These are phyloP conservation scores for Helicolenus hilgendorfi DNA, from an alignment of 2,797 vertebrate species.

Conservation along the genomic window DNA sequence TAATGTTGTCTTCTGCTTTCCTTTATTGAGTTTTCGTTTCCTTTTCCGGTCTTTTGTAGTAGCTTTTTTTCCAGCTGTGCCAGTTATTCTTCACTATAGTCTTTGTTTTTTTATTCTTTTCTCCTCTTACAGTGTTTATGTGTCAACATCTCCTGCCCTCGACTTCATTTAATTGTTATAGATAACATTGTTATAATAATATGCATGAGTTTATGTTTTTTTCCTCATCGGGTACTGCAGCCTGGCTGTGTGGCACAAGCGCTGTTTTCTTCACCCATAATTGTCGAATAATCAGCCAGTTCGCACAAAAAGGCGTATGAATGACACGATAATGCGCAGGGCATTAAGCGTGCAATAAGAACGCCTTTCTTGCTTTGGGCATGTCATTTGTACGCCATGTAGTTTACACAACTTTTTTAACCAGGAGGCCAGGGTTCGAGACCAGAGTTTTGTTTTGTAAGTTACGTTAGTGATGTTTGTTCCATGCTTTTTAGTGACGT, in stretches of 20 bases:
- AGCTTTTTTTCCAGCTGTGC: neutral
- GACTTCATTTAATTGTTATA: neutral
- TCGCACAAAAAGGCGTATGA: no score
- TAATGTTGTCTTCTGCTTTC: neutral
- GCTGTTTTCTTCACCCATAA: neutral
- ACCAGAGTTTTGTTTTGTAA: no score
- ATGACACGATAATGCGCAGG: no score
- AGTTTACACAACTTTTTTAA: no score
- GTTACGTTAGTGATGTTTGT: no score
- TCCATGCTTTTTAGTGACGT: no score
- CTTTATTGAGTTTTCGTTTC: neutral
- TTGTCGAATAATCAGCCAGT: neutral
- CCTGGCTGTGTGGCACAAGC: neutral
- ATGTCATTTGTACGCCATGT: no score
- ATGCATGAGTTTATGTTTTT: neutral
- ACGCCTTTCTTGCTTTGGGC: rapidly evolving
- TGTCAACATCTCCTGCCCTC: neutral
- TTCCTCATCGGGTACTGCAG: neutral
- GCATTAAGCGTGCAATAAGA: no score
- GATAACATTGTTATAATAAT: neutral
- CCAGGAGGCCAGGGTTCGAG: no score
- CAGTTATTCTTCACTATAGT: neutral
- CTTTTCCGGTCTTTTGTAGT: neutral
- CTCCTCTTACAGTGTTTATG: neutral
- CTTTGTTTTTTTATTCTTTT: rapidly evolving